These are phyloP conservation scores for Archivesica marissinica DNA, from an alignment of 1,140 invertebrate genomes.

Conservation along the genomic window DNA sequence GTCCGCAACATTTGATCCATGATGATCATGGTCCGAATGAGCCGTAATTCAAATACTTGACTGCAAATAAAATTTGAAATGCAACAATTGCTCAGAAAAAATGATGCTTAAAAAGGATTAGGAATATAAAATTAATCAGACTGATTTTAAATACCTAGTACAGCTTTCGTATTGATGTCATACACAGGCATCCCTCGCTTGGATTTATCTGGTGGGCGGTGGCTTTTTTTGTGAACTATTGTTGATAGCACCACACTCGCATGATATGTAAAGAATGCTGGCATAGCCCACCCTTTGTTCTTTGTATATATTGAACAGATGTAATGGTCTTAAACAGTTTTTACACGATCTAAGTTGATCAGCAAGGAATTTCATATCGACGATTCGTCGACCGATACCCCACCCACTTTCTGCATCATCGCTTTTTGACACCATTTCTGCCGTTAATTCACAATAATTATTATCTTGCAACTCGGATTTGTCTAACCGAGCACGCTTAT, in stretches of 20 bases:
- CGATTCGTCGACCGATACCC: background rate
- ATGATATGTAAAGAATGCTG: background rate
- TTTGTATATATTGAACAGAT: background rate
- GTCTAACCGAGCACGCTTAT: background rate
- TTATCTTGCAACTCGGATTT: background rate
- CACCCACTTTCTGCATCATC: background rate
- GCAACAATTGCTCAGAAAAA: too few relatives aligned
- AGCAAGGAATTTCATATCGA: background rate
- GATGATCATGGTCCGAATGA: too few relatives aligned
- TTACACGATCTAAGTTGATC: background rate
- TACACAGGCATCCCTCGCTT: background rate
- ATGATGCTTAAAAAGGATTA: too few relatives aligned
- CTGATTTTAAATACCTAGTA: too few relatives aligned
- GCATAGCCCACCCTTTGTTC: background rate
- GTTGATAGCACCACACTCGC: background rate
- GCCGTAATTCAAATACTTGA: too few relatives aligned
- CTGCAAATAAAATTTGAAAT: too few relatives aligned
- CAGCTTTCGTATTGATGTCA: constrained; percentile 14
- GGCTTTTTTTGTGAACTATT: background rate
- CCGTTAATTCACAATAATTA: background rate
- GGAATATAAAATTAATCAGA: too few relatives aligned
- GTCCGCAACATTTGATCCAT: too few relatives aligned
- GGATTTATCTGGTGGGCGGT: background rate
- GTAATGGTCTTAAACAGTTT: background rate
- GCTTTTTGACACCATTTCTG: background rate